phyloP scores from a whole-genome alignment of 2,113 vertebrate genomes.

The Pelecanus crispus region DNA sequence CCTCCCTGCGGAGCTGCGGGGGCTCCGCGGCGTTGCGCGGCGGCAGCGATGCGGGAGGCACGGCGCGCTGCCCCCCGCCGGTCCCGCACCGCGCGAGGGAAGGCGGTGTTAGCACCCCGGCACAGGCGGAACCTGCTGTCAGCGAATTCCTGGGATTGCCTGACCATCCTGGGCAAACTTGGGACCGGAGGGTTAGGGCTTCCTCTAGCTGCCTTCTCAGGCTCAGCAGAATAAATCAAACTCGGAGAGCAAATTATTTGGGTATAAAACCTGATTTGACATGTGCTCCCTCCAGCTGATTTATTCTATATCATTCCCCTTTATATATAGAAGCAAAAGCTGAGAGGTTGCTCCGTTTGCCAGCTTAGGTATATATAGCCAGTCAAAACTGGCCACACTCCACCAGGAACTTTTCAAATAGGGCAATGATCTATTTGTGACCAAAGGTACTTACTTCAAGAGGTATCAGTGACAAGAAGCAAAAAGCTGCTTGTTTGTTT shows the following conservation, averaged over 20 bases:
- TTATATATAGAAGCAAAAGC: conserved; percentile 1
- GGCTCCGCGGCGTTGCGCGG: accelerated
- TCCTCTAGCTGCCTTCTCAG: not conserved
- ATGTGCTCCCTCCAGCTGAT: not conserved
- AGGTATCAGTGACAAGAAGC: conserved; percentile 55
- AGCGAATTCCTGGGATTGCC: not conserved
- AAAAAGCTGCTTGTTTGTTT: not conserved
- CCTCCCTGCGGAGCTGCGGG: no score
- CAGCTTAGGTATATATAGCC: conserved; percentile 36
- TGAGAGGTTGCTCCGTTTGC: not conserved
- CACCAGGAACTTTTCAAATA: conserved; percentile 38
- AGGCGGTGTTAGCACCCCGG: accelerated
- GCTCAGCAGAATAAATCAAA: not conserved
- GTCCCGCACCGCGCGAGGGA: accelerated
- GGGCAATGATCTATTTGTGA: conserved; percentile 49
- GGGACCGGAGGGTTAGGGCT: not conserved
- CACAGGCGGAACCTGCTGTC: not conserved
- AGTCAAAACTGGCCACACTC: not conserved
- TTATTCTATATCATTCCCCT: not conserved
- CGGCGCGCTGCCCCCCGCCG: accelerated
- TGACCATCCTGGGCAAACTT: accelerated
- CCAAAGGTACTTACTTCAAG: not conserved
- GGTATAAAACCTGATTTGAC: not conserved
- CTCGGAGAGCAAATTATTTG: not conserved
- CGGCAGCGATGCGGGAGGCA: accelerated